These are phyloP conservation scores for Zonotrichia leucophrys DNA, from an alignment of 2,113 vertebrate genomes.

Conservation along the genomic window DNA sequence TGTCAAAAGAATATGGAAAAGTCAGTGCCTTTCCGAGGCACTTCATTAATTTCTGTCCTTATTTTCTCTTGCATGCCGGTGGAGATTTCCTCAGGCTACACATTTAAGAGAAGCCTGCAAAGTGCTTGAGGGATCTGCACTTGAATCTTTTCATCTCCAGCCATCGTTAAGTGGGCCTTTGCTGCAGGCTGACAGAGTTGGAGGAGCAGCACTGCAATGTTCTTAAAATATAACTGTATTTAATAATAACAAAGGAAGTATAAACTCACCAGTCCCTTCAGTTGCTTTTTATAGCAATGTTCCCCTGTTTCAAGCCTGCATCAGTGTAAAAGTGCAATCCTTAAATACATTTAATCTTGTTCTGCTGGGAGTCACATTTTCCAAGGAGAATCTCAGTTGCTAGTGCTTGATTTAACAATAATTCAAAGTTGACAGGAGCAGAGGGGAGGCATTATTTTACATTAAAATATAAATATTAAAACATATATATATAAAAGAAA, in stretches of 20 bases:
- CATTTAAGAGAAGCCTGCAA: neutral
- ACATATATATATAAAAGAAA: neutral
- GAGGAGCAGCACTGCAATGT: neutral
- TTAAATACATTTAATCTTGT: neutral
- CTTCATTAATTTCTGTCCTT: neutral
- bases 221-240: constrained; percentile 10
- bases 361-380: neutral
- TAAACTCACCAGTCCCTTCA: neutral
- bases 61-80: neutral
- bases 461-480: neutral
- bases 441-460: neutral
- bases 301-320: neutral
- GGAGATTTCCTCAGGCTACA: constrained; percentile 29
- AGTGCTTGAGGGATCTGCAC: neutral
- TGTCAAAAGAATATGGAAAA: neutral
- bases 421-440: neutral
- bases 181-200: neutral
- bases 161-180: neutral
- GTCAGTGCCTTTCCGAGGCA: neutral
- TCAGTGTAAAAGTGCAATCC: neutral
- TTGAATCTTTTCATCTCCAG: constrained; percentile 37
- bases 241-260: constrained; percentile 12
- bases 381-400: neutral
- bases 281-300: constrained; percentile 1
- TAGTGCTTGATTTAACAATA: neutral